Conservation (phyloP, 2,888 invertebrate genomes). For the Ectemnius cavifrons region DNA sequence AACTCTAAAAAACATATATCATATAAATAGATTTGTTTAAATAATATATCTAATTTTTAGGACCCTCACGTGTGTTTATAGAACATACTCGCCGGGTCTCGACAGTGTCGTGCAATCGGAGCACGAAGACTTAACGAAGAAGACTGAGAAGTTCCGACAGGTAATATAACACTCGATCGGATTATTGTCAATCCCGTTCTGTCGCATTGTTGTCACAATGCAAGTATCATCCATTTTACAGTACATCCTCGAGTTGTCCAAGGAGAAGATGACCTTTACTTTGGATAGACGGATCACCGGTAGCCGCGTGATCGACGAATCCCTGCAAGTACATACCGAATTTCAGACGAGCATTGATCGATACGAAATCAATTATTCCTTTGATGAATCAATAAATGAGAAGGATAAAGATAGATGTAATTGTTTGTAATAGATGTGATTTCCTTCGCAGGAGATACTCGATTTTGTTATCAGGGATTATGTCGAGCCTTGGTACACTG, state of each 20-base stretch:
- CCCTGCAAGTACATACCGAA: constrained; percentile 81
- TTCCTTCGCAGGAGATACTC: constrained; percentile 86
- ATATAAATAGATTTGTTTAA: no score
- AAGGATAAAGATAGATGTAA: no score
- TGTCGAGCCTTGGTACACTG: constrained; percentile 86
- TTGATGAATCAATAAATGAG: no score
- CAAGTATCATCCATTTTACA: constrained; percentile 39
- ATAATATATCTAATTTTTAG: constrained; percentile 45
- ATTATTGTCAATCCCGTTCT: no score
- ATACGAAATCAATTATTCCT: no score
- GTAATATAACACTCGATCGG: constrained; percentile 47
- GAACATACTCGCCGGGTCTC: constrained; percentile 69
- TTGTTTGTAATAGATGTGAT: no score
- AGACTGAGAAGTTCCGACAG: constrained; percentile 74
- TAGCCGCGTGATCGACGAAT: constrained; percentile 91
- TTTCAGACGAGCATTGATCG: constrained; percentile 31
- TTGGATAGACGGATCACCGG: constrained; percentile 86
- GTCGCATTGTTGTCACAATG: not conserved
- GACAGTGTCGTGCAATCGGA: constrained; percentile 70
- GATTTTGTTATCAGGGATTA: constrained; percentile 90
- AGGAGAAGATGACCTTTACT: constrained; percentile 74
- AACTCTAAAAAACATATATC: no score
- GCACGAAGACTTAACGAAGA: constrained; percentile 74
- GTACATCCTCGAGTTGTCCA: constrained; percentile 70
- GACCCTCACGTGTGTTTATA: constrained; percentile 71